Evolutionary conservation across 92 coral and sea anemone genomes (phyloP), one percentile per base, ranked within the genome.

Genomic region (Diadumene lineata): DNA sequence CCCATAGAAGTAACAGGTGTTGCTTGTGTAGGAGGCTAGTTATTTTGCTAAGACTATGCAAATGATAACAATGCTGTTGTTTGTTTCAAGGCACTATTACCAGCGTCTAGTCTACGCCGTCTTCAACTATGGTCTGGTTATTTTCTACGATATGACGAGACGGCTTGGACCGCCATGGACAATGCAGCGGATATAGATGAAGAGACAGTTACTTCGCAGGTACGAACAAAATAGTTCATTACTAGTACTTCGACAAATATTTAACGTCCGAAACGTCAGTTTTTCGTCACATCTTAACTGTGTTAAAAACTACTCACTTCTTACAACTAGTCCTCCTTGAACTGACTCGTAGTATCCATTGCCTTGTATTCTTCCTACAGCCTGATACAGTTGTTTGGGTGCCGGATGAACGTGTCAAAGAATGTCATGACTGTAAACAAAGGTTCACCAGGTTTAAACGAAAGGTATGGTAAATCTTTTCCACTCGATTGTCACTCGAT

Each of bases 71-170:
- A n/a, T n/a, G n/a, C n/a, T 29, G 7, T 17, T 70, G 31, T 18
- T 63, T 70, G 22, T 17, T 43, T 57, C 33, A 64, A 96, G 99
- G 86, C 90, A 6, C 76, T 96, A 33, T 77, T 89, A 57, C 99
- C 99, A 1, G 94, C 89, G 21, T 86, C 97, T 29, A 93, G 89
- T 53, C 88, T 92, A n/a, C 89, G 99, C 32, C 90, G 97, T 21
- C 89, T 96, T 24, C 96, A 77, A 25, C 77, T 96, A 62, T 96
- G 99, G 99, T 81, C 88, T 28, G 99, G 92, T 55, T 96, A 96
- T 68, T 96, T 92, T 74, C 80, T 96, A 30, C 89, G 99, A 18
- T 96, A 78, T 70, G 99, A 96, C 61, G 99, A 96, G 81, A 92
- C 99, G 1, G 92, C 97, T 56, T 96, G 99, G 99, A 74, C 93